Percentiles rank a stretch among this genome's conserved stretches.
Conservation (phyloP, 2,113 vertebrate genomes). For the Pteronura brasiliensis region DNA sequence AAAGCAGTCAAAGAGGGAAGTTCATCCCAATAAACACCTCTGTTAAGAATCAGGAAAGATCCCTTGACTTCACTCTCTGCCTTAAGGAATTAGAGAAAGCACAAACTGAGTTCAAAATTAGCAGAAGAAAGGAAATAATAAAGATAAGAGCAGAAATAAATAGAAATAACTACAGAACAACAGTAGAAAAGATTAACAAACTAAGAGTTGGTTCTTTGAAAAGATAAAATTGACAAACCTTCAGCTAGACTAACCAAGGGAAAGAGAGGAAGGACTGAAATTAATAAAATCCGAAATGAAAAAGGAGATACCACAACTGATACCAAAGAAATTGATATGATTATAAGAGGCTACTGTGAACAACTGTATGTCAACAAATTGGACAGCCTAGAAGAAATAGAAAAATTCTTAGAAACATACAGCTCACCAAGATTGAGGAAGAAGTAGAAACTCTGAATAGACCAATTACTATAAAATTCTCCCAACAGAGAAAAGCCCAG, state of each 20-base stretch:
- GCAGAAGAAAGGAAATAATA: background rate
- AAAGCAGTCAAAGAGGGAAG: background rate
- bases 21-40: background rate
- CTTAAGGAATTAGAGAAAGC: background rate
- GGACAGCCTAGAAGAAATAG: background rate
- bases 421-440: background rate
- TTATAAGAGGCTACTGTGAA: background rate
- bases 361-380: background rate
- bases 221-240: background rate
- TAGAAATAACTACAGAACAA: background rate
- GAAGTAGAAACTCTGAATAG: background rate
- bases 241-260: background rate
- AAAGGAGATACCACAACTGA: background rate
- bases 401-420: background rate
- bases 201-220: background rate
- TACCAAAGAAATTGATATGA: background rate
- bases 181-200: background rate
- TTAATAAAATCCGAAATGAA: background rate
- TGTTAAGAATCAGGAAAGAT: background rate
- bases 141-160: background rate
- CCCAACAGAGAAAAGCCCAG: background rate
- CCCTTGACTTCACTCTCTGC: background rate
- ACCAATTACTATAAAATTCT: background rate
- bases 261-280: background rate
- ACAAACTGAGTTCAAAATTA: background rate